phyloP scores from a whole-genome alignment of 2,113 vertebrate genomes.

The Semicossyphus pulcher region DNA sequence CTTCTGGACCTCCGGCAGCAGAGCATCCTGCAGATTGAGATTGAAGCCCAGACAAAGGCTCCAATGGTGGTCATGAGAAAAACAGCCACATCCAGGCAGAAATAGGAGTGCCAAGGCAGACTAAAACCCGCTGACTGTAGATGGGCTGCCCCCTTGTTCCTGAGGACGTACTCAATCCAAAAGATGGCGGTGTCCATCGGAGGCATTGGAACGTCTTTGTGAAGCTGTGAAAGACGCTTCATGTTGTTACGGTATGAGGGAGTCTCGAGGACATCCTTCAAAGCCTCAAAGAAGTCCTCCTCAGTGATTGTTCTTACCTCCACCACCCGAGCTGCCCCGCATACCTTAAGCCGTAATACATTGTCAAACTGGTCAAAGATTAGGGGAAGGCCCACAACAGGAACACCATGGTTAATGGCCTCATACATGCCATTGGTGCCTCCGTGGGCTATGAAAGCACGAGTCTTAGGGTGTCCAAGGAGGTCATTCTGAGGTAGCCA shows the following conservation, averaged over 20 bases:
- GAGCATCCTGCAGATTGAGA: constrained; percentile 48
- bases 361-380: constrained; percentile 85
- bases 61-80: constrained; percentile 38
- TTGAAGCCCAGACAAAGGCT: constrained; percentile 27
- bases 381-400: constrained; percentile 79
- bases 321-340: constrained; percentile 75
- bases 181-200: constrained; percentile 79
- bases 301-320: constrained; percentile 61
- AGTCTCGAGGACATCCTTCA: constrained; percentile 76
- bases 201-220: constrained; percentile 70
- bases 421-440: constrained; percentile 83
- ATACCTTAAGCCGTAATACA: constrained; percentile 65
- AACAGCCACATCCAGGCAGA: constrained; percentile 71
- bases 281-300: constrained; percentile 69
- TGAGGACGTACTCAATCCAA: constrained; percentile 85
- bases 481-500: constrained; percentile 83
- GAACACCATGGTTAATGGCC: constrained; percentile 81
- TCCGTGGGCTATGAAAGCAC: constrained; percentile 80
- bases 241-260: constrained; percentile 76
- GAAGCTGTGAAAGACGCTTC: constrained; percentile 75
- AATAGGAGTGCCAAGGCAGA: constrained; percentile 83
- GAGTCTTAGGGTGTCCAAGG: constrained; percentile 81
- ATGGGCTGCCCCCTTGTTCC: constrained; percentile 80
- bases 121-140: constrained; percentile 59
- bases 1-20: constrained; percentile 55